Percentiles rank a stretch among this genome's conserved stretches.
These are phyloP conservation scores for Callopanchax toddi DNA, from an alignment of 2,113 vertebrate genomes.

Conservation along the genomic window DNA sequence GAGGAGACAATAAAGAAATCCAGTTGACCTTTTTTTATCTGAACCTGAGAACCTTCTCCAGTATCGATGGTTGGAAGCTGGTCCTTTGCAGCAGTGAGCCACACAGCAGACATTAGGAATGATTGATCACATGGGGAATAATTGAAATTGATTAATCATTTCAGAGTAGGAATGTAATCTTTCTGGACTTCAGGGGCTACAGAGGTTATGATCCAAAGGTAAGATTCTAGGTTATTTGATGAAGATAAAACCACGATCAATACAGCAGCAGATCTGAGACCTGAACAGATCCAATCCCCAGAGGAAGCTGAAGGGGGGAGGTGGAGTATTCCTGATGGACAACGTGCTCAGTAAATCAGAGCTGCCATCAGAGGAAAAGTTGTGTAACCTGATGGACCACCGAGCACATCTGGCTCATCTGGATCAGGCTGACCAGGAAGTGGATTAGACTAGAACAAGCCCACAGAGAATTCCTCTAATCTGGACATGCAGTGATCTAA, in stretches of 20 bases:
- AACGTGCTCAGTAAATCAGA: neutral
- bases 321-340: too few relatives aligned
- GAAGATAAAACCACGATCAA: slow-evolving; percentile 46
- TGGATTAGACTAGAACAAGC: slow-evolving; percentile 63
- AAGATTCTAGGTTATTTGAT: slow-evolving; percentile 33
- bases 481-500: slow-evolving; percentile 49
- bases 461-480: slow-evolving; percentile 52
- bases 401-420: slow-evolving; percentile 61
- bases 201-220: slow-evolving; percentile 45
- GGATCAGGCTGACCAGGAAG: slow-evolving; percentile 49
- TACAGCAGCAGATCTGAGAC: slow-evolving; percentile 25
- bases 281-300: slow-evolving; percentile 3
- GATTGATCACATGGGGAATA: slow-evolving; percentile 70
- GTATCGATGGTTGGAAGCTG: slow-evolving; percentile 43
- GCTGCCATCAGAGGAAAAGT: slow-evolving; percentile 9
- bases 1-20: too few relatives aligned
- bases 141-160: slow-evolving; percentile 78
- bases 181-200: slow-evolving; percentile 49
- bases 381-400: slow-evolving; percentile 19
- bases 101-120: slow-evolving; percentile 69
- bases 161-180: slow-evolving; percentile 58
- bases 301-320: slow-evolving; percentile 4
- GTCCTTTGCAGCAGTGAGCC: slow-evolving; percentile 41
- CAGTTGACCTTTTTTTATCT: too few relatives aligned
- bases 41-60: too few relatives aligned